phyloP scores from a whole-genome alignment of 2,888 invertebrate species.

The Sarcophaga subvicina region DNA sequence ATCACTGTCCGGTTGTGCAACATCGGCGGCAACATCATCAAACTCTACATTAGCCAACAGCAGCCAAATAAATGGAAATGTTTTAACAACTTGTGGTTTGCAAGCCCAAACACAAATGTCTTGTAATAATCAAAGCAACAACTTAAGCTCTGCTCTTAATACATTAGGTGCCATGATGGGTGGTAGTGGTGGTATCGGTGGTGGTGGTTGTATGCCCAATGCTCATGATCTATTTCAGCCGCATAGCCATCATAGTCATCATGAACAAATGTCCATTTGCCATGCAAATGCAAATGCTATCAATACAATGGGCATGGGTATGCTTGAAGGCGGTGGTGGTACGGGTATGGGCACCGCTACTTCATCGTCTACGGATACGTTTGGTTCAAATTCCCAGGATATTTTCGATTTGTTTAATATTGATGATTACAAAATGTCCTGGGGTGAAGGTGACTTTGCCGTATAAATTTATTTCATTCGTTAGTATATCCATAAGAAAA shows the following conservation, averaged over 20 bases:
- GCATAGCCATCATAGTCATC: slow-evolving; percentile 42
- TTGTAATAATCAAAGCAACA: slow-evolving; percentile 31
- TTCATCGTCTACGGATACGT: slow-evolving; percentile 74
- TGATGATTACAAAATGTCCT: slow-evolving; percentile 82
- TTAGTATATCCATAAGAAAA: background rate
- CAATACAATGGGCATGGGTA: slow-evolving; percentile 3
- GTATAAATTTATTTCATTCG: slow-evolving; percentile 73
- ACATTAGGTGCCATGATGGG: slow-evolving; percentile 35
- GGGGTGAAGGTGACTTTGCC: slow-evolving; percentile 81
- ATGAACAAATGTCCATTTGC: slow-evolving; percentile 72
- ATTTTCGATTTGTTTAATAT: slow-evolving; percentile 81
- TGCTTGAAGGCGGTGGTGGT: slow-evolving; percentile 34
- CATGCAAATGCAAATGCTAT: slow-evolving; percentile 44
- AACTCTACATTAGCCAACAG: background rate
- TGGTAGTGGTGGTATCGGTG: background rate
- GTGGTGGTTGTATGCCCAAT: slow-evolving; percentile 14
- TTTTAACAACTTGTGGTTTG: slow-evolving; percentile 69
- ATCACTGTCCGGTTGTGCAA: background rate
- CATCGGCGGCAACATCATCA: slow-evolving; percentile 11
- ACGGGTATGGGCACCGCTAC: slow-evolving; percentile 39
- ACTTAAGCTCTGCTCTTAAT: background rate
- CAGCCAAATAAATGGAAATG: slow-evolving; percentile 44
- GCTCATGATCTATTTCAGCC: slow-evolving; percentile 60
- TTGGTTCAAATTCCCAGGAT: slow-evolving; percentile 74
- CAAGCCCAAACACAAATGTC: slow-evolving; percentile 69